Evolutionary conservation across 2,797 vertebrate genomes (phyloP), one percentile per base, ranked within the genome.

Genomic region (Toxotes lorentzi): DNA sequence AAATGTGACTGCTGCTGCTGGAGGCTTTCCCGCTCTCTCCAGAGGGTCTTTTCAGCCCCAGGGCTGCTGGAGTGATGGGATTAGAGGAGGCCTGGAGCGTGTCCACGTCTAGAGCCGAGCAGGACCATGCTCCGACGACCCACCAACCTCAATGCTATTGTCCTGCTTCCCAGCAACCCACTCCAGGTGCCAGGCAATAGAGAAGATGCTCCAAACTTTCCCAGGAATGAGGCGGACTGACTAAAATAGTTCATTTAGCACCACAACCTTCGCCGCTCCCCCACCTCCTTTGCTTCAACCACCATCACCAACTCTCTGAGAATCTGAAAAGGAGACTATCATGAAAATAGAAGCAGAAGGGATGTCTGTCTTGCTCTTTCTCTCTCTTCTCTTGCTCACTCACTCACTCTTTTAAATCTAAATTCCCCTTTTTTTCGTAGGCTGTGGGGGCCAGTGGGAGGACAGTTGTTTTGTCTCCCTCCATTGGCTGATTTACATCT

Each of bases 401-500:
- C 54, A 9, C 78, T 82, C 75, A 78, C 76, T 92, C 85, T 93
- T 93, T 92, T 84, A 92, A 91, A 90, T 81, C 81, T 89, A 89
- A 93, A 87, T 86, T 79, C 85, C 82, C 71, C 58, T 64, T 87
- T 88, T 84, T 82, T 71, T 12, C 62, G 85, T 58, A 30, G 84
- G 80, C 82, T 83, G 83, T 78, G 83, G 86, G 88, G 90, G 81
- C 64, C 84, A 74, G 89, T 86, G 91, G 92, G 93, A 92, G 92
- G 94, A 94, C 90, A 91, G 88, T 92, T 93, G 92, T 94, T 94
- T 94, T 94, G 94, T 95, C 91, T 93, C 82, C 87, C 90, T 92
- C 87, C 86, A 91, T 93, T 94, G 89, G 92, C 91, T 94, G 94
- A 95, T 95, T 96, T 96, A 95, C 94, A 96, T 96, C 92, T 95